Evolutionary conservation across 2,888 invertebrate species (phyloP).

Genomic region (Coleophora deauratella): DNA sequence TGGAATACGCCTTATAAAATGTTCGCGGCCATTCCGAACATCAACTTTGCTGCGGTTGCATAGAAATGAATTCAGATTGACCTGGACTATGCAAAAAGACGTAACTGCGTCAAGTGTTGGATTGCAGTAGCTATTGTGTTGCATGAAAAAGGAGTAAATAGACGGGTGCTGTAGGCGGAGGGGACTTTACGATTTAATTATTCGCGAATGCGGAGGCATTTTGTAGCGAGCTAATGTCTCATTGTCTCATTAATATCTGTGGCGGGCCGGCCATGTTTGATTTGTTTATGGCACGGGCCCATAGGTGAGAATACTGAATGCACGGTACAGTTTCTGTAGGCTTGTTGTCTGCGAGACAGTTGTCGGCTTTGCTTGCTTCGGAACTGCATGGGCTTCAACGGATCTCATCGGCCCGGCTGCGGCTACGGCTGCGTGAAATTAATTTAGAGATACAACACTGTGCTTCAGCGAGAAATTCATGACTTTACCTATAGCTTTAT

Average conservation of each 20-base stretch:
- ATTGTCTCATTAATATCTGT: slow-evolving; percentile 74
- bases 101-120: slow-evolving; percentile 45
- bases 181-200: slow-evolving; percentile 75
- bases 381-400: too few species aligned
- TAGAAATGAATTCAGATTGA: slow-evolving; percentile 28
- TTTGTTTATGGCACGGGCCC: slow-evolving; percentile 66
- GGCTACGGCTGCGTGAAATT: slow-evolving; percentile 26
- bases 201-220: slow-evolving; percentile 74
- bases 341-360: slow-evolving; percentile 30
- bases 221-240: slow-evolving; percentile 73
- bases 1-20: slow-evolving; percentile 64
- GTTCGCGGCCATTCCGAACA: slow-evolving; percentile 16
- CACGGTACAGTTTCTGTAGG: slow-evolving; percentile 19
- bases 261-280: slow-evolving; percentile 70
- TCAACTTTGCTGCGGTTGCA: slow-evolving; percentile 12
- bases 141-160: slow-evolving; percentile 75
- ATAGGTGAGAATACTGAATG: slow-evolving; percentile 46
- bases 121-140: slow-evolving; percentile 72
- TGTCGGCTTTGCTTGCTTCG: slow-evolving; percentile 5
- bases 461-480: background rate
- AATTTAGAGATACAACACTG: slow-evolving; percentile 22
- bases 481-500: background rate
- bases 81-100: slow-evolving; percentile 31
- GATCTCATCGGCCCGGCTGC: background rate
- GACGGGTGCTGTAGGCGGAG: slow-evolving; percentile 67